phyloP scores from a whole-genome alignment of 2,888 invertebrate species.

The Microctonus hyperodae region DNA sequence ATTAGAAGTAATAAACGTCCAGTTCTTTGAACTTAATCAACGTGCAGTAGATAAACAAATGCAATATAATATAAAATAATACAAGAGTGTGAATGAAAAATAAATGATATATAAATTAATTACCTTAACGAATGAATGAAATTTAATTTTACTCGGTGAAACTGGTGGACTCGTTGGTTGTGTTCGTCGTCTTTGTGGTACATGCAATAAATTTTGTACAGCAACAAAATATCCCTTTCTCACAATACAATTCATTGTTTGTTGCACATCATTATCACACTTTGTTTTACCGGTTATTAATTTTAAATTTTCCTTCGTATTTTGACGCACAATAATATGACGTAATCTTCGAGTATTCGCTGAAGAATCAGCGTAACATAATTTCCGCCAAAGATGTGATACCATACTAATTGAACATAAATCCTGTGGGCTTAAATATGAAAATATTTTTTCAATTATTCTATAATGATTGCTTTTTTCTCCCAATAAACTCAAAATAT shows the following conservation, averaged over 20 bases:
- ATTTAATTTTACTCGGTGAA: slow-evolving; percentile 62
- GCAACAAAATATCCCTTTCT: slow-evolving; percentile 54
- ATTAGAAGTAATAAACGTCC: not conserved
- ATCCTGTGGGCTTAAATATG: slow-evolving; percentile 56
- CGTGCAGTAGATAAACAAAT: not conserved
- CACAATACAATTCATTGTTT: slow-evolving; percentile 46
- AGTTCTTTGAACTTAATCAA: slow-evolving; percentile 25
- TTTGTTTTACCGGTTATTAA: slow-evolving; percentile 48
- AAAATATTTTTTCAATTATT: slow-evolving; percentile 58
- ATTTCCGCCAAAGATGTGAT: slow-evolving; percentile 59
- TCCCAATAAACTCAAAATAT: slow-evolving; percentile 56
- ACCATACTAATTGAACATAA: slow-evolving; percentile 59
- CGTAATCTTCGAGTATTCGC: slow-evolving; percentile 53
- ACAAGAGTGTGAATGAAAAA: not conserved
- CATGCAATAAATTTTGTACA: slow-evolving; percentile 54
- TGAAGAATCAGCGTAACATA: slow-evolving; percentile 51
- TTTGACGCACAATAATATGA: slow-evolving; percentile 52
- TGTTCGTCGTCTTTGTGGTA: slow-evolving; percentile 39
- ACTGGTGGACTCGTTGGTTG: slow-evolving; percentile 61
- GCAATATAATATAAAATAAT: not conserved
- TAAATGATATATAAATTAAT: slow-evolving; percentile 23
- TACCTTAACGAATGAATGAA: slow-evolving; percentile 63
- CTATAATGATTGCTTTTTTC: slow-evolving; percentile 57
- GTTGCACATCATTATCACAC: slow-evolving; percentile 30
- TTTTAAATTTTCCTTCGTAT: slow-evolving; percentile 57